phyloP scores from a whole-genome alignment of 2,888 invertebrate genomes.

The Resseliella maxima region DNA sequence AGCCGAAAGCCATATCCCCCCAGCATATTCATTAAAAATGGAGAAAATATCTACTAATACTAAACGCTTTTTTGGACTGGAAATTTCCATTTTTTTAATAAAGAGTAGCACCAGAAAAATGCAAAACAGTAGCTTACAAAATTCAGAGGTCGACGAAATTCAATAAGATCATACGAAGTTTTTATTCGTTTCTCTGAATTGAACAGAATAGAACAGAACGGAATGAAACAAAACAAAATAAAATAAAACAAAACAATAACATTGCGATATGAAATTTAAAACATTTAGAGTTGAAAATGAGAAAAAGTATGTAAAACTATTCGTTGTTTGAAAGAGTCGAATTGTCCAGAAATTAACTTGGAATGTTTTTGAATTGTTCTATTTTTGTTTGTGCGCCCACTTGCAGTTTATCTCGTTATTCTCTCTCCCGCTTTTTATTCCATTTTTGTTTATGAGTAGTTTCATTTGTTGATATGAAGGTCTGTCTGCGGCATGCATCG shows the following conservation, averaged over 20 bases:
- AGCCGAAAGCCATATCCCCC: too few relatives aligned
- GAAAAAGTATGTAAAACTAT: neutral
- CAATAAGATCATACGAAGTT: neutral
- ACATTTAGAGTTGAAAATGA: neutral
- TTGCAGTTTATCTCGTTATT: neutral
- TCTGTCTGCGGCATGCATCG: neutral
- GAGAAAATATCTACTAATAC: too few relatives aligned
- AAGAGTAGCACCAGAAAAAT: neutral
- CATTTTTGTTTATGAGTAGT: neutral
- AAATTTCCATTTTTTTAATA: neutral
- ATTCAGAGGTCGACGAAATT: constrained; percentile 5
- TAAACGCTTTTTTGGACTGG: too few relatives aligned
- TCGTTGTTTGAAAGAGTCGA: neutral
- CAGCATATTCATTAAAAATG: too few relatives aligned
- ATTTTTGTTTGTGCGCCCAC: neutral
- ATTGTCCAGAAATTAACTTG: constrained; percentile 9
- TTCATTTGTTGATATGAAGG: constrained; percentile 26
- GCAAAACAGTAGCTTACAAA: neutral
- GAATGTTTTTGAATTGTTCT: neutral
- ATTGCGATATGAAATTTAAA: neutral
- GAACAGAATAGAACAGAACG: neutral
- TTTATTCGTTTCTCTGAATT: neutral
- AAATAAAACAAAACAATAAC: neutral
- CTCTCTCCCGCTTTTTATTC: neutral
- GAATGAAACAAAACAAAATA: too few relatives aligned